A percentile compares a stretch with the other conserved stretches of the same genome.
These are phyloP conservation scores for Drosophila quinaria DNA, from an alignment of 2,888 invertebrate genomes.

Conservation along the genomic window DNA sequence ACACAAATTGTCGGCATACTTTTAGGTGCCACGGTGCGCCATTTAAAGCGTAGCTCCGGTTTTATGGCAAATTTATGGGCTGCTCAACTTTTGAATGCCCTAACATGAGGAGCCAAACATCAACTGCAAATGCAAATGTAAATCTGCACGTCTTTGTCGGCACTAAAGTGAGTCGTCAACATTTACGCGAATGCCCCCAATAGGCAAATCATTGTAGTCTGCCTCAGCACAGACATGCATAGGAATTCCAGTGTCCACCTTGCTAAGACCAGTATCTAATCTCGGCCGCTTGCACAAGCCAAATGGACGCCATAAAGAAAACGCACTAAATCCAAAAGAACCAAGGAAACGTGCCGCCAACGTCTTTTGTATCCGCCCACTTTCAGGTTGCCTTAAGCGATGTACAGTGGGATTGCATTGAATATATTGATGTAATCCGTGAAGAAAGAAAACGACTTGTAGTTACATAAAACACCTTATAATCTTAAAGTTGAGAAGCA, in stretches of 20 bases:
- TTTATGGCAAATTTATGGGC: conserved; percentile 53
- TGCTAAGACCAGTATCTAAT: conserved; percentile 53
- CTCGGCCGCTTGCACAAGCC: conserved; percentile 60
- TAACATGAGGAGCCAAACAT: conserved; percentile 12
- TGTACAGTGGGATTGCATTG: conserved; percentile 30
- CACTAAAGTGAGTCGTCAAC: conserved; percentile 59
- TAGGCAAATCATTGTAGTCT: conserved; percentile 32
- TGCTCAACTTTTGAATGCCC: conserved; percentile 52
- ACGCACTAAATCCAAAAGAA: conserved; percentile 28
- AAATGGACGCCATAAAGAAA: conserved; percentile 75
- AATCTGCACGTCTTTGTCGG: conserved; percentile 63
- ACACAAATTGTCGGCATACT: conserved; percentile 62
- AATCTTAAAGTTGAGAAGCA: not conserved
- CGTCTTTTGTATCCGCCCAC: conserved; percentile 29
- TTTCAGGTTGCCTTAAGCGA: conserved; percentile 13
- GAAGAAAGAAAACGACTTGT: not conserved
- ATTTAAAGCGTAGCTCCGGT: conserved; percentile 51
- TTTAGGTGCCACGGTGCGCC: conserved; percentile 44
- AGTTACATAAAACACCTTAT: not conserved
- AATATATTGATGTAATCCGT: not conserved
- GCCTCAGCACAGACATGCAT: conserved; percentile 5
- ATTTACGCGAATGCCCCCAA: conserved; percentile 41
- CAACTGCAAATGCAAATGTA: conserved; percentile 45
- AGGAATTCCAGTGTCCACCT: conserved; percentile 32
- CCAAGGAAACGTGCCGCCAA: conserved; percentile 55